phyloP scores from a whole-genome alignment of 1,140 invertebrate species.

The Pentalonia nigronervosa region DNA sequence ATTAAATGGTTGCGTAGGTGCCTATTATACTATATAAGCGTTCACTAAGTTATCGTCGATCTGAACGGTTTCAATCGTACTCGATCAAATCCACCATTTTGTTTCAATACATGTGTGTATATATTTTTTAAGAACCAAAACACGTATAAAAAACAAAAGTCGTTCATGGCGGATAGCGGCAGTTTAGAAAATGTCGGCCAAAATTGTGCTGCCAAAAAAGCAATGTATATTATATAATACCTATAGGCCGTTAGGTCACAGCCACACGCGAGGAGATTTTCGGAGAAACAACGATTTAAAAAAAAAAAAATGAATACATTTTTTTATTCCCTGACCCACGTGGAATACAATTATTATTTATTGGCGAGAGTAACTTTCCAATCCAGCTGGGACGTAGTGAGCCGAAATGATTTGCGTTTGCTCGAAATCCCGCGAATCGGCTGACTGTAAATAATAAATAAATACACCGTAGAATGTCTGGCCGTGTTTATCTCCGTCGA shows the following conservation, averaged over 20 bases:
- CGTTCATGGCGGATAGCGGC: neutral
- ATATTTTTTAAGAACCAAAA: neutral
- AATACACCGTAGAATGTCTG: neutral
- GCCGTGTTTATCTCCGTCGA: neutral
- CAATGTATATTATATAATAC: neutral
- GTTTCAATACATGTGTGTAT: neutral
- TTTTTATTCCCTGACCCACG: neutral
- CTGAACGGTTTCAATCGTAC: neutral
- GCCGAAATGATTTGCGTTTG: constrained; percentile 9
- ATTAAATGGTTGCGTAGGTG: neutral
- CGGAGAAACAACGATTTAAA: neutral
- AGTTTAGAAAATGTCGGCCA: neutral
- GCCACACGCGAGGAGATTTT: neutral
- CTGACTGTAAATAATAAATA: neutral
- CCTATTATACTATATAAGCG: neutral
- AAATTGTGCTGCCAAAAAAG: neutral
- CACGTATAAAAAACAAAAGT: neutral
- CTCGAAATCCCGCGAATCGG: neutral
- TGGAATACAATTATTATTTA: neutral
- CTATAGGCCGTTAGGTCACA: neutral
- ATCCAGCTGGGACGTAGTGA: constrained; percentile 11
- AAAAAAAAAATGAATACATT: neutral
- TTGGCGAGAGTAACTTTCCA: neutral
- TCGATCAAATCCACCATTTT: neutral
- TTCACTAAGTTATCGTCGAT: neutral